Percentiles rank a stretch among this genome's conserved stretches.
Evolutionary conservation across 2,113 vertebrate species (phyloP).

Genomic region (Gnathonemus echidnorhynchus): DNA sequence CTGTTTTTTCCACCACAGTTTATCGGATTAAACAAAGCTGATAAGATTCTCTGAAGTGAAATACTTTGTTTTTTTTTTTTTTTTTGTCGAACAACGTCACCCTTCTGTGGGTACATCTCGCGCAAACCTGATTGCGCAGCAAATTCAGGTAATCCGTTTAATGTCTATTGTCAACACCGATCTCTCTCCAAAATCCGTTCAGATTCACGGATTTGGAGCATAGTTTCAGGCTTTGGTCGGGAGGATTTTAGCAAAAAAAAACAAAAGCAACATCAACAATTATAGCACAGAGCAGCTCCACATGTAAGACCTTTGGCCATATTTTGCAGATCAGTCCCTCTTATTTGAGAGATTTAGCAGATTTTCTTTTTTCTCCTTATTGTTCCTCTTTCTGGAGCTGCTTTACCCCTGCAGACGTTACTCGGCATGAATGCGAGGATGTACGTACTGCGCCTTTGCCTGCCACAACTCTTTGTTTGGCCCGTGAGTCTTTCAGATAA

Average conservation of each 20-base stretch:
- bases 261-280: slow-evolving; percentile 21
- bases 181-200: slow-evolving; percentile 35
- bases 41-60: slow-evolving; percentile 35
- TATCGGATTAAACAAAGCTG: slow-evolving; percentile 41
- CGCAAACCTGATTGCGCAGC: slow-evolving; percentile 37
- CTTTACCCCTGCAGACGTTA: not conserved
- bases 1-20: slow-evolving; percentile 25
- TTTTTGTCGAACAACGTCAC: slow-evolving; percentile 25
- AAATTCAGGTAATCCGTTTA: slow-evolving; percentile 51
- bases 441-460: not conserved
- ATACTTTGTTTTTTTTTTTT: slow-evolving; percentile 26
- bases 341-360: not conserved
- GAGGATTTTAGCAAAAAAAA: slow-evolving; percentile 11
- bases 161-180: slow-evolving; percentile 43
- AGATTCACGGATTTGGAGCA: slow-evolving; percentile 42
- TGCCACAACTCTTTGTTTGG: not conserved
- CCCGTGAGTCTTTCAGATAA: not conserved
- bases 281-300: slow-evolving; percentile 16
- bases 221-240: slow-evolving; percentile 27
- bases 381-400: not conserved
- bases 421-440: not conserved
- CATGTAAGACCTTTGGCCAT: not conserved
- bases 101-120: slow-evolving; percentile 32
- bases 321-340: not conserved
- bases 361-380: not conserved